phyloP scores from a whole-genome alignment of 1,140 invertebrate species.

The Cotesia chilonis region DNA sequence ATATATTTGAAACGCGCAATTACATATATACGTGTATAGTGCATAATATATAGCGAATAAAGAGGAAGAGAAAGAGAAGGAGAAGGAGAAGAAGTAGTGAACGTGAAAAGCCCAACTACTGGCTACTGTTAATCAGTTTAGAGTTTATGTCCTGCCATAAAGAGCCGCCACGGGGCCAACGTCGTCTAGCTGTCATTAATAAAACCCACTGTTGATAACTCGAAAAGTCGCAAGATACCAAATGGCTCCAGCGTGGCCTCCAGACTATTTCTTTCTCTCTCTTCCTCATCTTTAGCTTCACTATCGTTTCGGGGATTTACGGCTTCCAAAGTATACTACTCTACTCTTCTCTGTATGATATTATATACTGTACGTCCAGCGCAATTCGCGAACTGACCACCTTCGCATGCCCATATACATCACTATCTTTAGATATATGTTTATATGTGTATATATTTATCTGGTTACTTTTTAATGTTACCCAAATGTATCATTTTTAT shows the following conservation, averaged over 20 bases:
- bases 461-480: no score
- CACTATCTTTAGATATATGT: no score
- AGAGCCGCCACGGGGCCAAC: slow-evolving; percentile 45
- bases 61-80: slow-evolving; percentile 25
- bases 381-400: no score
- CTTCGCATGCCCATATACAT: no score
- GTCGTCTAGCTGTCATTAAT: slow-evolving; percentile 66
- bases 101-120: slow-evolving; percentile 48
- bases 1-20: slow-evolving; percentile 8
- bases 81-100: background rate
- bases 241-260: slow-evolving; percentile 40
- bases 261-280: background rate
- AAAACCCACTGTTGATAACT: slow-evolving; percentile 66
- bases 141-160: slow-evolving; percentile 67
- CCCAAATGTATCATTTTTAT: no score
- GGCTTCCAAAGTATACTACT: no score
- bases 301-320: no score
- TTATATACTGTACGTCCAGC: no score
- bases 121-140: slow-evolving; percentile 68
- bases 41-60: slow-evolving; percentile 59
- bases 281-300: no score
- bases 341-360: no score
- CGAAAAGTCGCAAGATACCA: slow-evolving; percentile 63
- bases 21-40: slow-evolving; percentile 39
- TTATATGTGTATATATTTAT: no score